Percentiles rank a stretch among this genome's conserved stretches.
These are phyloP conservation scores for Sparidentex hasta DNA, from an alignment of 2,797 vertebrate species.

Conservation along the genomic window DNA sequence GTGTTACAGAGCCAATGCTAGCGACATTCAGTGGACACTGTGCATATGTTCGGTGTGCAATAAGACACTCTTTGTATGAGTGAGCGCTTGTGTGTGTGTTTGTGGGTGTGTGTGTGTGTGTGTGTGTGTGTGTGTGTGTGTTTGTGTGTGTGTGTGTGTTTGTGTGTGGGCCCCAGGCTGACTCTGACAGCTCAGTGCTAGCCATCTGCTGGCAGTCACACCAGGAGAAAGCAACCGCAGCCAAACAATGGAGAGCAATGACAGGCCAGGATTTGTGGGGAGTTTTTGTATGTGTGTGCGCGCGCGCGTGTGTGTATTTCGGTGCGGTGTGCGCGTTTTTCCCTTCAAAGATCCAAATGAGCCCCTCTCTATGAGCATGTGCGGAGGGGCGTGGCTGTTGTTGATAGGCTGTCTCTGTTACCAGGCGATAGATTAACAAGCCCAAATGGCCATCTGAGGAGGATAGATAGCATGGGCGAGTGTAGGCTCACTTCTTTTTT, in stretches of 20 bases:
- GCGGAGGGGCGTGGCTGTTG: conserved; percentile 82
- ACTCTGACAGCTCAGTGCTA: conserved; percentile 84
- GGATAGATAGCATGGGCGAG: conserved; percentile 76
- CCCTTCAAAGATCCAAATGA: conserved; percentile 82
- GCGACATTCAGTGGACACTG: conserved; percentile 62
- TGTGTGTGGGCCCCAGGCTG: conserved; percentile 81
- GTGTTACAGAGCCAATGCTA: conserved; percentile 54
- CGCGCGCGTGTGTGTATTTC: conserved; percentile 40
- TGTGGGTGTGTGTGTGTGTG: conserved; percentile 1
- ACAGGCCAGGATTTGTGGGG: conserved; percentile 86
- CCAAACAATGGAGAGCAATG: conserved; percentile 87
- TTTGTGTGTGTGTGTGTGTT: background rate
- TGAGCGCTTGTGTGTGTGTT: conserved; percentile 32
- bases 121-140: conserved; percentile 48
- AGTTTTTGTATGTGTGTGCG: conserved; percentile 55
- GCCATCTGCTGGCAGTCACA: conserved; percentile 90
- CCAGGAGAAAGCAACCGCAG: conserved; percentile 86
- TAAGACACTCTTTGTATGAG: conserved; percentile 78
- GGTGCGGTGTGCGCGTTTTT: conserved; percentile 57
- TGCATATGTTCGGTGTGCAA: conserved; percentile 84
- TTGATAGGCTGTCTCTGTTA: conserved; percentile 87
- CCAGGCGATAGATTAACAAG: conserved; percentile 85
- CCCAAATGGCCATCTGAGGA: conserved; percentile 82
- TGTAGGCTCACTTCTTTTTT: conserved; percentile 51
- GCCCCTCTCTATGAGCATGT: conserved; percentile 82